Evolutionary conservation across 2,888 invertebrate species (phyloP), one percentile per base, ranked within the genome.

Genomic region (Drosophila mimetica): DNA sequence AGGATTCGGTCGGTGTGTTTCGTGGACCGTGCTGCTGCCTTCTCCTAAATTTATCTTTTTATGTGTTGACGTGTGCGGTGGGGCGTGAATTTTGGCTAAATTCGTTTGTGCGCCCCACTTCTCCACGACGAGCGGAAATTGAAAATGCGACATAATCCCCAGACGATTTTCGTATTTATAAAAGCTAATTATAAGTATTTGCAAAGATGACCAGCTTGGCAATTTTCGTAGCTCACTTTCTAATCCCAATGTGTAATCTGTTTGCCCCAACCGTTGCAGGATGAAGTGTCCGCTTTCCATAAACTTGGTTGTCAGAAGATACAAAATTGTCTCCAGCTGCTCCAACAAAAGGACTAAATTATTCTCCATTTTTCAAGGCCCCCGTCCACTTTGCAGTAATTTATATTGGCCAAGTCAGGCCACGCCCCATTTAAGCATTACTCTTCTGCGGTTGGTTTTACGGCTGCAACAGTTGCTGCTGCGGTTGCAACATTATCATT

Each of bases 381-480:
- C 39, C 59, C 8, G 7, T 60, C 53, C 47, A 58, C 42, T 51
- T 20, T 39, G 22, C 14, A 57, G 66, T 75, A 63, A 75, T 70
- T 75, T 75, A 75, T 61, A 44, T 52, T 48, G 36, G 34, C 36
- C 48, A 7, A 7, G 22, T 1, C 30, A 30, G 4, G 30, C 55
- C 87, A 80, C 82, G 73, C 75, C 46, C 84, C 50, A 47, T 47
- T 36, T 14, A 9, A 30, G 32, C 48, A n/a, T 34, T 16, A 39
- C 20, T 50, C 30, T 28, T 18, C n/a, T 52, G 32, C 51, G 20
- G 37, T 11, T 18, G 51, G 20, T 20, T 55, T 44, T 41, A 18
- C 32, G 37, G 20, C 44, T 60, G 81, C 79, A 80, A 84, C 87
- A 86, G 87, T 72, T 80, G 69, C 67, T 52, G 52, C 41, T 51